Percentiles rank a stretch among this genome's conserved stretches.
Conservation (phyloP, 2,888 invertebrate species). For the Dusona sp. region DNA sequence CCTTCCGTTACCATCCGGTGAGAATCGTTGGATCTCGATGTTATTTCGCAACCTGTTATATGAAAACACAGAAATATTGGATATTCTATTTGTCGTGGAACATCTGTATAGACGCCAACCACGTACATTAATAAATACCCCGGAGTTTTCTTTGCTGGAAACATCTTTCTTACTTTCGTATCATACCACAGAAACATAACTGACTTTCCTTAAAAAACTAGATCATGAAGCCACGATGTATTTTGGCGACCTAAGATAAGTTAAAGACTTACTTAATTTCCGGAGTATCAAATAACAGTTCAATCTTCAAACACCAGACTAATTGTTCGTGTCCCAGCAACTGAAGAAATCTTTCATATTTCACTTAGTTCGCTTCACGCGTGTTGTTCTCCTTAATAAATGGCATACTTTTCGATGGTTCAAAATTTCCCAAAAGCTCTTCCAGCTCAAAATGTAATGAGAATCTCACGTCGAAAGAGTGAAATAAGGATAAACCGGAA, state of each 20-base stretch:
- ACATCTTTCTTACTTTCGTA: too few species aligned
- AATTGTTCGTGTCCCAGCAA: too few species aligned
- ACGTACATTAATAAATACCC: neutral
- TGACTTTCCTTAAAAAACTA: too few species aligned
- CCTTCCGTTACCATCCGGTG: neutral
- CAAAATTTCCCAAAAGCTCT: too few species aligned
- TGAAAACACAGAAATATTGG: slow-evolving; percentile 28
- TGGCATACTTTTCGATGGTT: too few species aligned
- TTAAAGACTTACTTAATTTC: too few species aligned
- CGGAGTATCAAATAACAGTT: too few species aligned
- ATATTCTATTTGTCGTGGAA: neutral
- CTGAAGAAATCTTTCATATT: too few species aligned
- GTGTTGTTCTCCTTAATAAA: neutral
- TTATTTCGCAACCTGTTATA: slow-evolving; percentile 7
- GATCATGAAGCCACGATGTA: too few species aligned
- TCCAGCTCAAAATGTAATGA: neutral
- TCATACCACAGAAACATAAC: too few species aligned
- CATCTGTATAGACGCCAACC: neutral
- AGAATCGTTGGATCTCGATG: neutral
- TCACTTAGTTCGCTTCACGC: neutral
- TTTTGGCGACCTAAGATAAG: too few species aligned
- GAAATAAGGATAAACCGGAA: slow-evolving; percentile 12
- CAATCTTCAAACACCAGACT: too few species aligned
- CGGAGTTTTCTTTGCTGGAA: neutral
- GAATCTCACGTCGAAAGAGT: slow-evolving; percentile 2